These are phyloP conservation scores for Lapara coniferarum DNA, from an alignment of 2,888 invertebrate genomes.

Conservation along the genomic window DNA sequence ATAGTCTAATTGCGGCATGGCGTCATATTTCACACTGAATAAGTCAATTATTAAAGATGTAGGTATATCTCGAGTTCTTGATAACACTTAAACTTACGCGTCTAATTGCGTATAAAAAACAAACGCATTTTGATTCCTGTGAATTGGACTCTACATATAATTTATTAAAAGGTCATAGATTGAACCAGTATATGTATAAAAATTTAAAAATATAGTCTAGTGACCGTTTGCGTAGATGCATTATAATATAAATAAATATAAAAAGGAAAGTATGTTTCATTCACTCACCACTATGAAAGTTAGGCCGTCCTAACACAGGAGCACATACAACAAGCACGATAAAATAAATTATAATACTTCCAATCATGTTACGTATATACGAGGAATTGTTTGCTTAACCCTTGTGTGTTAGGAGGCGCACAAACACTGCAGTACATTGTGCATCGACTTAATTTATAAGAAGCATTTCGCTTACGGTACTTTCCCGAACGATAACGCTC, in stretches of 20 bases:
- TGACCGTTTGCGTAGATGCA: background rate
- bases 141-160: too few relatives aligned
- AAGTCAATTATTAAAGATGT: too few relatives aligned
- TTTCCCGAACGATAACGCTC: constrained; percentile 29
- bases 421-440: constrained; percentile 22
- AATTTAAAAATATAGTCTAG: too few relatives aligned
- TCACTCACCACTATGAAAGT: constrained; percentile 5
- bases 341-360: constrained; percentile 13
- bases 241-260: background rate
- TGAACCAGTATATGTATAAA: too few relatives aligned
- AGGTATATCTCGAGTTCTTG: too few relatives aligned
- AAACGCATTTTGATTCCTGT: too few relatives aligned
- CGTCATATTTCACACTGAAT: too few relatives aligned
- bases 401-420: constrained; percentile 9
- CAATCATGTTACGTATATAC: background rate
- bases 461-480: constrained; percentile 24
- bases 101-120: too few relatives aligned
- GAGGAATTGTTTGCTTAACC: constrained; percentile 19
- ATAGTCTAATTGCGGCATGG: too few relatives aligned
- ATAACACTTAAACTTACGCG: too few relatives aligned
- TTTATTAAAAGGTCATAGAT: too few relatives aligned
- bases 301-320: constrained; percentile 13
- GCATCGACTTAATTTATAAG: constrained; percentile 26
- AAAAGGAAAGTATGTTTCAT: background rate
- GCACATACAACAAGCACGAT: constrained; percentile 9